A percentile compares a stretch with the other conserved stretches of the same genome.
phyloP scores from a whole-genome alignment of 2,888 invertebrate genomes.

The Electrophaes corylata region DNA sequence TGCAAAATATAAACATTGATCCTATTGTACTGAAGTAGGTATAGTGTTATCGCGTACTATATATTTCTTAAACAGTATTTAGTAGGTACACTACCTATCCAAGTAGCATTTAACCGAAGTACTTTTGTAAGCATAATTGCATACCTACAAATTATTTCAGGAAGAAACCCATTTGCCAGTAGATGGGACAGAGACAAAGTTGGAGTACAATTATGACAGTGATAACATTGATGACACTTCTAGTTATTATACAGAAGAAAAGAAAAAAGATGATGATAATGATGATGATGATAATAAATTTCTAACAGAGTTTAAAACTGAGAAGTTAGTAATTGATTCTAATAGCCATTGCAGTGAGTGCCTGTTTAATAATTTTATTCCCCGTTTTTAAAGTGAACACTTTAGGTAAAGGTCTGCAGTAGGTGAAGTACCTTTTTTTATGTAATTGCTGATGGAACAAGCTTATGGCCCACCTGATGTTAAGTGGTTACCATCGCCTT shows the following conservation, averaged over 20 bases:
- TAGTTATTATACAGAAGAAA: not conserved
- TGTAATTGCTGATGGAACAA: too few relatives aligned
- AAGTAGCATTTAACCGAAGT: too few relatives aligned
- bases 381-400: not conserved
- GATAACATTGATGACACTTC: not conserved
- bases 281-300: not conserved
- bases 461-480: too few relatives aligned
- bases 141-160: not conserved
- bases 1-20: too few relatives aligned
- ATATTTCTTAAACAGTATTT: too few relatives aligned
- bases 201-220: not conserved
- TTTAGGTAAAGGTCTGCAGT: not conserved
- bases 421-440: too few relatives aligned
- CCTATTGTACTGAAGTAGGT: too few relatives aligned
- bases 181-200: not conserved
- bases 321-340: not conserved
- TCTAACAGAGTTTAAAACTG: not conserved
- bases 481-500: too few relatives aligned
- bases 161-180: not conserved
- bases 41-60: too few relatives aligned
- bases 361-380: not conserved
- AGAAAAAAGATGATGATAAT: not conserved
- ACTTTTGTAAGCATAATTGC: too few relatives aligned
- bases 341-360: not conserved
- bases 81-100: too few relatives aligned